Conservation (phyloP, 2,113 vertebrate species). For the Acinonyx jubatus region DNA sequence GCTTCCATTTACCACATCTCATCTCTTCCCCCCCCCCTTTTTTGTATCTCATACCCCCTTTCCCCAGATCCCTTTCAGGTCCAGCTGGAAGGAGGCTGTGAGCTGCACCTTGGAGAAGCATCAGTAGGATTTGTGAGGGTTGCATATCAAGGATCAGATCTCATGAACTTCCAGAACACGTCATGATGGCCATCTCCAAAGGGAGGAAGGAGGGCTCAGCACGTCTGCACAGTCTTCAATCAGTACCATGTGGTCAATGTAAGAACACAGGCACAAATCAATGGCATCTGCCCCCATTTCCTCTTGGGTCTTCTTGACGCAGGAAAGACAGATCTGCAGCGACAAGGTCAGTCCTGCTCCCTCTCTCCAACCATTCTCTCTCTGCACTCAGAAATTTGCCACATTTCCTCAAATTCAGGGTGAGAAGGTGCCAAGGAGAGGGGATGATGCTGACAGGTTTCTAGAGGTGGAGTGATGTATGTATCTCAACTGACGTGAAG, state of each 20-base stretch:
- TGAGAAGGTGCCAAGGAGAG: neutral
- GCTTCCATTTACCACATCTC: neutral
- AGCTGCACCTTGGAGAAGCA: neutral
- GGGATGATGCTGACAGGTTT: neutral
- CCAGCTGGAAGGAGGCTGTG: neutral
- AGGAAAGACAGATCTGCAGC: neutral
- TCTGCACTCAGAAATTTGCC: neutral
- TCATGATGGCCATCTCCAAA: neutral
- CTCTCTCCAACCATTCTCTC: neutral
- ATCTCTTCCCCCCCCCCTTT: neutral
- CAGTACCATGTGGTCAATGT: accelerated
- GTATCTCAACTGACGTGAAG: neutral
- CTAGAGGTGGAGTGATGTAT: neutral
- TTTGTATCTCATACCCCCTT: neutral
- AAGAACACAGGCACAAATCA: neutral
- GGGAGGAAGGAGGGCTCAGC: neutral
- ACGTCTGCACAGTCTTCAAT: neutral
- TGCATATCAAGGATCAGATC: neutral
- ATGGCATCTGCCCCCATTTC: neutral
- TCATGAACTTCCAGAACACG: neutral
- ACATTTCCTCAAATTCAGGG: neutral
- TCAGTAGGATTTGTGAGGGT: neutral
- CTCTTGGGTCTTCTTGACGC: neutral
- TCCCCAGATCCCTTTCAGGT: neutral
- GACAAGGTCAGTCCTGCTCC: neutral